Conservation (phyloP, 2,113 vertebrate species). For the Thamnaconus septentrionalis region DNA sequence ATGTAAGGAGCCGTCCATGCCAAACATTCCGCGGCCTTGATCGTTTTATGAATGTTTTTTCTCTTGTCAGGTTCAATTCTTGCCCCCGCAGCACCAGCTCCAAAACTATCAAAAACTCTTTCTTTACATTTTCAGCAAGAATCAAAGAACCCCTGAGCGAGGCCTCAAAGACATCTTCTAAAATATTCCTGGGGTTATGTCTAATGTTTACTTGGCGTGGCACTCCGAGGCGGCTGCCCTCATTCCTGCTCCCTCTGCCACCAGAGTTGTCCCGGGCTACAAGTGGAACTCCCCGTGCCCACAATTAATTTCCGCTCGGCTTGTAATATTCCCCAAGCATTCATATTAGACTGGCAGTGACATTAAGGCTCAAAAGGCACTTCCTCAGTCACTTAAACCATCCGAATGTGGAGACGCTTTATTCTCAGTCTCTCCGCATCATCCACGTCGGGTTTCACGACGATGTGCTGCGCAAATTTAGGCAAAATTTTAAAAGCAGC, state of each 20-base stretch:
- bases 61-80: slow-evolving; percentile 73
- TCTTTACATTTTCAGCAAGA: slow-evolving; percentile 67
- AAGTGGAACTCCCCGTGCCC: slow-evolving; percentile 67
- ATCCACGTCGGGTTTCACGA: no score
- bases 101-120: slow-evolving; percentile 66
- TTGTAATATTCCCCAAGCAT: slow-evolving; percentile 69
- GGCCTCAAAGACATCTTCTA: slow-evolving; percentile 67
- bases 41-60: slow-evolving; percentile 74
- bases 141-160: slow-evolving; percentile 65
- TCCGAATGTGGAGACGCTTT: slow-evolving; percentile 35
- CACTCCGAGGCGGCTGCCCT: slow-evolving; percentile 58
- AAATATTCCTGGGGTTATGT: slow-evolving; percentile 68
- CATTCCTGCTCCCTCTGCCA: slow-evolving; percentile 65
- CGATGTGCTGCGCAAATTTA: no score
- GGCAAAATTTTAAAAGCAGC: no score
- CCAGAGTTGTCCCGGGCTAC: slow-evolving; percentile 68
- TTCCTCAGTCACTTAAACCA: slow-evolving; percentile 17
- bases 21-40: slow-evolving; percentile 56
- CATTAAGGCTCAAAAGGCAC: not conserved
- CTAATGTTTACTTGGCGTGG: slow-evolving; percentile 74
- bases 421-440: not conserved
- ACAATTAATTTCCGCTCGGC: slow-evolving; percentile 76
- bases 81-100: slow-evolving; percentile 45
- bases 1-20: slow-evolving; percentile 49
- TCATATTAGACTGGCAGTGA: slow-evolving; percentile 53